Conservation (phyloP, 2,888 invertebrate species). For the Scaptomyza parva region DNA sequence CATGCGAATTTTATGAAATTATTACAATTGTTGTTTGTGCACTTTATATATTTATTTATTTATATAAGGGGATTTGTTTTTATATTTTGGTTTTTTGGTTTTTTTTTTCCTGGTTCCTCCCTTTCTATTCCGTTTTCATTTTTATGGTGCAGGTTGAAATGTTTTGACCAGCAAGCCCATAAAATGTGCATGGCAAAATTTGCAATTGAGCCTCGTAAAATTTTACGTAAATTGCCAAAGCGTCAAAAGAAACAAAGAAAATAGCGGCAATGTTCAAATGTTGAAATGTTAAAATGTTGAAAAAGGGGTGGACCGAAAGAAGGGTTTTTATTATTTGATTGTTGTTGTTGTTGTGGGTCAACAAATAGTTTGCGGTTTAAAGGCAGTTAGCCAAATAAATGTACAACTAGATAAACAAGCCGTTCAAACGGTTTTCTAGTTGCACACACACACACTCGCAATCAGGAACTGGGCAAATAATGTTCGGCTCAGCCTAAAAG, state of each 20-base stretch:
- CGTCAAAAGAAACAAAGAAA: constrained; percentile 39
- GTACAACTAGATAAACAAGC: constrained; percentile 76
- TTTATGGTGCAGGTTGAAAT: constrained; percentile 57
- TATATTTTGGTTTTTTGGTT: not conserved
- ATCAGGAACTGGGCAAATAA: constrained; percentile 32
- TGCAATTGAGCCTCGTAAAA: constrained; percentile 69
- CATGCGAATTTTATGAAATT: constrained; percentile 48
- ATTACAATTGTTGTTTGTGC: constrained; percentile 16
- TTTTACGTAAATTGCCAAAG: constrained; percentile 60
- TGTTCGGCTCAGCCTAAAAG: constrained; percentile 56
- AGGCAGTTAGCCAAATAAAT: constrained; percentile 79
- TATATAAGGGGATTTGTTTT: constrained; percentile 49
- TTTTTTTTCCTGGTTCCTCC: too few species aligned
- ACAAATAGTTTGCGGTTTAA: constrained; percentile 66
- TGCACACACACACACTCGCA: constrained; percentile 16
- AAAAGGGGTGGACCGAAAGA: not conserved
- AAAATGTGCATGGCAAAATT: constrained; percentile 65
- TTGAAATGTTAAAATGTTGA: too few species aligned
- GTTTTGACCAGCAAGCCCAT: constrained; percentile 57
- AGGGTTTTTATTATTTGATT: not conserved
- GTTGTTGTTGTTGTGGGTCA: not conserved
- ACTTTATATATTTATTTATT: constrained; percentile 57
- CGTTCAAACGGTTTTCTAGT: constrained; percentile 61
- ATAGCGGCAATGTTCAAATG: constrained; percentile 19
- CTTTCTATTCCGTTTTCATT: constrained; percentile 40